These are phyloP conservation scores for Elgaria multicarinata DNA, from an alignment of 2,113 vertebrate species.

Conservation along the genomic window DNA sequence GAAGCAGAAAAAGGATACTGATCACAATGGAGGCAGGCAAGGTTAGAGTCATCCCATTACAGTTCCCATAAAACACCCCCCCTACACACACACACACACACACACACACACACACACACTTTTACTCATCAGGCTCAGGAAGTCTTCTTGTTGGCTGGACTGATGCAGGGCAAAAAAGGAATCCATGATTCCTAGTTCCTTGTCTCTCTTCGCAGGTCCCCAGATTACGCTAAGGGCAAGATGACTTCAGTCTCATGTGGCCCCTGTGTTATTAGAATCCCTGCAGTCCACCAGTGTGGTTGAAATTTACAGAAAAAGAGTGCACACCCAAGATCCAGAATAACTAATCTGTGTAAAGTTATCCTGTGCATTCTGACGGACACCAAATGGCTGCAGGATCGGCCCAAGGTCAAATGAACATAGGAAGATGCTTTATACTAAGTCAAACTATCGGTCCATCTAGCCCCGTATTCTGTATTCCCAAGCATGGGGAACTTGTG, in stretches of 20 bases:
- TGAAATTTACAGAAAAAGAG: background rate
- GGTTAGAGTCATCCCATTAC: constrained; percentile 1
- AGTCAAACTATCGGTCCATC: background rate
- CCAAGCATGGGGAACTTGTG: background rate
- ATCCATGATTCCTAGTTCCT: background rate
- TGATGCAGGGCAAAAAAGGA: background rate
- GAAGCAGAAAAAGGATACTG: background rate
- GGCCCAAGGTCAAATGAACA: background rate
- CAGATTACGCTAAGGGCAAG: background rate
- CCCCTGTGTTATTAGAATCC: background rate
- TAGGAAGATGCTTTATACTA: background rate
- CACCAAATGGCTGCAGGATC: background rate
- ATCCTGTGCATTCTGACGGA: background rate
- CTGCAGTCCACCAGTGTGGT: background rate
- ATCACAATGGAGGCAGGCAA: constrained; percentile 27
- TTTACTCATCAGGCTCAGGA: background rate
- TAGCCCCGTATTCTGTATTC: background rate
- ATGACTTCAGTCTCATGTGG: background rate
- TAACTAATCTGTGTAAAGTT: background rate
- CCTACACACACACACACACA: no score
- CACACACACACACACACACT: no score
- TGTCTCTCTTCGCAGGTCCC: background rate
- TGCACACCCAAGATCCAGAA: background rate
- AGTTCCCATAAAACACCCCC: background rate
- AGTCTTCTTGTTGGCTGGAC: background rate